Conservation (phyloP, 2,113 vertebrate species). For the Amblyopsis rosae region DNA sequence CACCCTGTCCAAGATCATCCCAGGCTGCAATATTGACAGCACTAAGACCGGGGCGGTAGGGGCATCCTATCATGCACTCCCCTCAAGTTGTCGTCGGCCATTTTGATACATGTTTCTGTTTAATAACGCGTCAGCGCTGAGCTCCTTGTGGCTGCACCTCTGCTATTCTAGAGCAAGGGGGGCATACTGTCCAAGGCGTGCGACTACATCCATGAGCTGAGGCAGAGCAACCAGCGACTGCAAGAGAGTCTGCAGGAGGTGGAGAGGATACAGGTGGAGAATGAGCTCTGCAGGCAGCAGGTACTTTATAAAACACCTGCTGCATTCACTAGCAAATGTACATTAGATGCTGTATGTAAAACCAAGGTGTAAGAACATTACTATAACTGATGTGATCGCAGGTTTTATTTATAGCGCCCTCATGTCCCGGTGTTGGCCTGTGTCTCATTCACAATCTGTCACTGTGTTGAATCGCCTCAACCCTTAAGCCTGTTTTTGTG, state of each 20-base stretch:
- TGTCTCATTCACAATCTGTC: no score
- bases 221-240: conserved; percentile 86
- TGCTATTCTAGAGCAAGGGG: conserved; percentile 83
- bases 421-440: no score
- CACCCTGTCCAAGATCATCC: conserved; percentile 91
- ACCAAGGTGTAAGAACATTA: no score
- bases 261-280: conserved; percentile 88
- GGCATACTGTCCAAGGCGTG: conserved; percentile 93
- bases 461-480: no score
- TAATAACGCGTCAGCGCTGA: not conserved
- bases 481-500: no score
- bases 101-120: not conserved
- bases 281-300: conserved; percentile 87
- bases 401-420: no score
- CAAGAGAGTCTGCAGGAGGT: conserved; percentile 87
- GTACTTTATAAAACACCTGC: conserved; percentile 53
- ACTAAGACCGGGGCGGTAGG: conserved; percentile 88
- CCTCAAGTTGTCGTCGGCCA: not conserved
- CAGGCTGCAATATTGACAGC: conserved; percentile 87
- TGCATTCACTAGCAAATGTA: conserved; percentile 19
- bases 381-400: no score
- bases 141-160: not conserved
- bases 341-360: not conserved
- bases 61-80: not conserved
- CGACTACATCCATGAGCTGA: conserved; percentile 89